Base-by-base conservation (phyloP, 1,140 invertebrate genomes). In the Phortica variegata region DNA sequence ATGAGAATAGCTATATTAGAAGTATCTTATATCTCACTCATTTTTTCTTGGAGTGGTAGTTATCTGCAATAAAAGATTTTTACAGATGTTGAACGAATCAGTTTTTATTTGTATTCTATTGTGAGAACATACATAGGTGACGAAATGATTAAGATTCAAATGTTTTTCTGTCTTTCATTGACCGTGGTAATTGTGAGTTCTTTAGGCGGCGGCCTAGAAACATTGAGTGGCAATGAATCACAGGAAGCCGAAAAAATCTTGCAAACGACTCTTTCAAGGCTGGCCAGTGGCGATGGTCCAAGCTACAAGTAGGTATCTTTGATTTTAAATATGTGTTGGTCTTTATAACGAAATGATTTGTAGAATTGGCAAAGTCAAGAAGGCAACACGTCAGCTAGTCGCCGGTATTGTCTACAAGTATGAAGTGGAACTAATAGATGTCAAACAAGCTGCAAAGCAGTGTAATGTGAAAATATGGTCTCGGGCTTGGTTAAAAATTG, bases 351-450 rank as follows among this genome's bases (percentile, higher is more conserved):
- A 17, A 12, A 12, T 19, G 16, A 2, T 23, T 20, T 36, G 0
- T 10, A 72, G 68, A 32, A 18, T 58, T 20, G 42, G 50, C 8
- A 59, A 61, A 9, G 54, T 72, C 2, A 47, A 41, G 5, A 57
- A 54, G 0, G 68, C 52, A 9, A 54, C 51, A 1, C 20, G 37
- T 1, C 68, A 72, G 43, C 40, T 58, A 2, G 68, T 72, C 6
- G 31, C 68, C 7, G 68, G 68, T 32, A 23, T 4, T 1, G 41
- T 60, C 7, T 49, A 60, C 6, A 40, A 19, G 26, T 63, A 54
- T 34, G 52, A 68, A 32, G 58, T 58, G 5, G 54, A 72, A 18
- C 49, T 72, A 17, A 26, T 50, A 8, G 48, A 65, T 43, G 60
- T 45, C 0, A 36, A 65, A 23, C 26, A 37, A 2, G 43, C 19